Evolutionary conservation across 2,888 invertebrate genomes (phyloP).

Genomic region (Ashinkailepas kermadecensis): DNA sequence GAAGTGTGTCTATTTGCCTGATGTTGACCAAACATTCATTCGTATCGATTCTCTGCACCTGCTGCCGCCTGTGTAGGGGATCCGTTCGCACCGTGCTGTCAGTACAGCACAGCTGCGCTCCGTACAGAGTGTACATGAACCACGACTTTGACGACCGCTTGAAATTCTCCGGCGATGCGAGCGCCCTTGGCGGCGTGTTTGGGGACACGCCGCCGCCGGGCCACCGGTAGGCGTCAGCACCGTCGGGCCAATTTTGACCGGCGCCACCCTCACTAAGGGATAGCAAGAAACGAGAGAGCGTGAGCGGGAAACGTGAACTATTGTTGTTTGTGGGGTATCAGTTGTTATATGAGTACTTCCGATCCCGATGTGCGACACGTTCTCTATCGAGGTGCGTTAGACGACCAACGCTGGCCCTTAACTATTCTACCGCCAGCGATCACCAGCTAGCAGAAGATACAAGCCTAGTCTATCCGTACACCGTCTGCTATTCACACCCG

Average conservation of each 20-base stretch:
- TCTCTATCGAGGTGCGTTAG: constrained; percentile 8
- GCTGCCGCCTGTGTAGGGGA: background rate
- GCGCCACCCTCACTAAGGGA: background rate
- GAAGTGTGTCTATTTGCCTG: constrained; percentile 3
- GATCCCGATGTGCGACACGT: background rate
- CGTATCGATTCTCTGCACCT: background rate
- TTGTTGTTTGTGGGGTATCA: background rate
- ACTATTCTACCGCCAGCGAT: constrained; percentile 6
- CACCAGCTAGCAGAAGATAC: background rate
- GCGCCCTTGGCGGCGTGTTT: background rate
- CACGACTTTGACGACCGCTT: background rate
- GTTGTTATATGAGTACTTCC: constrained; percentile 1
- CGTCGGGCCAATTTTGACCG: constrained; percentile 12
- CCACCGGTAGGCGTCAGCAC: background rate
- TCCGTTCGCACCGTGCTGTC: background rate
- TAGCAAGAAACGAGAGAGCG: constrained; percentile 14
- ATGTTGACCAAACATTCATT: constrained; percentile 3
- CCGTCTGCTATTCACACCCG: background rate
- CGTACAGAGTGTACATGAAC: background rate
- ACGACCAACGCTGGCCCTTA: constrained; percentile 10
- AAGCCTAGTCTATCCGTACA: background rate
- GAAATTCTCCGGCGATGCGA: constrained; percentile 4
- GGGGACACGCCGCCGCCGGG: background rate
- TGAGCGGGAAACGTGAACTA: background rate
- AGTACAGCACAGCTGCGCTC: background rate